These are phyloP conservation scores for Cyclophora albipunctata DNA, from an alignment of 2,888 invertebrate species.

Conservation along the genomic window DNA sequence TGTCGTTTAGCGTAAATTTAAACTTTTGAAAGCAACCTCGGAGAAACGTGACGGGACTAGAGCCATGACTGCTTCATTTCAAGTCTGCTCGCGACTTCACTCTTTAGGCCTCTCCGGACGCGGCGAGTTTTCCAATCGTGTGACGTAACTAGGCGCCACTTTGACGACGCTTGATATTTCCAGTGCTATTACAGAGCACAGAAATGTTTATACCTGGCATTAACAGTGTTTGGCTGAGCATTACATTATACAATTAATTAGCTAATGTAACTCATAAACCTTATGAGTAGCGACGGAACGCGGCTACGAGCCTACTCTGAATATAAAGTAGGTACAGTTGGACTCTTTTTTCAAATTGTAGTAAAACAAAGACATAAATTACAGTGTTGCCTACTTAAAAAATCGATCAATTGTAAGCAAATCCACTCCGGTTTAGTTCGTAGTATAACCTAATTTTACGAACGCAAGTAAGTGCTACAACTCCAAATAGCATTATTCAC, in stretches of 20 bases:
- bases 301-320: neutral
- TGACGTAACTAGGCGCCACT: constrained; percentile 68
- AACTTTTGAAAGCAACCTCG: constrained; percentile 61
- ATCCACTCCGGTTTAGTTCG: too few relatives aligned
- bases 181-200: constrained; percentile 27
- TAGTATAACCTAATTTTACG: constrained; percentile 6
- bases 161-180: constrained; percentile 35
- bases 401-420: too few relatives aligned
- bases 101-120: constrained; percentile 46
- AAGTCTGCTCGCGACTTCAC: constrained; percentile 47
- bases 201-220: constrained; percentile 22
- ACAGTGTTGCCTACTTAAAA: too few relatives aligned
- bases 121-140: constrained; percentile 59
- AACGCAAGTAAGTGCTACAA: too few relatives aligned
- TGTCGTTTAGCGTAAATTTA: constrained; percentile 59
- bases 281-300: constrained; percentile 4
- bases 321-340: constrained; percentile 1
- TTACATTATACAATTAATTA: constrained; percentile 10
- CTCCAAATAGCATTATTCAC: constrained; percentile 9
- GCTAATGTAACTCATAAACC: constrained; percentile 8
- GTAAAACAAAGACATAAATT: too few relatives aligned
- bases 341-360: neutral
- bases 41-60: constrained; percentile 51
- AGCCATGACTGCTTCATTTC: constrained; percentile 35
- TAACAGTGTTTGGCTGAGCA: constrained; percentile 5